A percentile compares a stretch with the other conserved stretches of the same genome.
phyloP scores from a whole-genome alignment of 2,113 vertebrate species.

The Dasyprocta punctata region DNA sequence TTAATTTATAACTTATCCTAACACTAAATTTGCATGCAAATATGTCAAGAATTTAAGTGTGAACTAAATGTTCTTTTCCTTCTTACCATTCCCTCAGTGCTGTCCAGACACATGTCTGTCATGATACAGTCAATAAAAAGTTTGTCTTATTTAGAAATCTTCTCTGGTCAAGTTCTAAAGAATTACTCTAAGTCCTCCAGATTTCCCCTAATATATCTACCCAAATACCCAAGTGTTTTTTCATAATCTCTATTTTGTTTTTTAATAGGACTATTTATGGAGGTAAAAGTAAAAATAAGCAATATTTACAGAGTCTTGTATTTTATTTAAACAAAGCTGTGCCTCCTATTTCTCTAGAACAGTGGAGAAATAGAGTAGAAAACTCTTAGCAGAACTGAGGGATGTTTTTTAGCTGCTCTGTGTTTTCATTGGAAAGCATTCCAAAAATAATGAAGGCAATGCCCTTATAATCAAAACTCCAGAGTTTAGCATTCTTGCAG shows the following conservation, averaged over 20 bases:
- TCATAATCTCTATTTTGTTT: slow-evolving; percentile 1
- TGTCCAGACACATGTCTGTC: background rate
- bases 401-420: background rate
- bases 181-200: background rate
- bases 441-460: slow-evolving; percentile 21
- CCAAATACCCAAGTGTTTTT: background rate
- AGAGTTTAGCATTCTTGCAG: background rate
- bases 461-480: slow-evolving; percentile 10
- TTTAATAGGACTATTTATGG: background rate
- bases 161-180: background rate
- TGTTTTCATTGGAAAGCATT: slow-evolving; percentile 63
- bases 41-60: background rate
- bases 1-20: background rate
- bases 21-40: background rate
- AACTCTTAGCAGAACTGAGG: slow-evolving; percentile 11
- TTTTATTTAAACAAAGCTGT: slow-evolving; percentile 38
- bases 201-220: background rate
- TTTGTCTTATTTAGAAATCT: background rate
- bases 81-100: background rate
- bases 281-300: slow-evolving; percentile 39
- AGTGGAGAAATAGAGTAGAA: background rate
- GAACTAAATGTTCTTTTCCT: background rate
- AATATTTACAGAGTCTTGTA: slow-evolving; percentile 24
- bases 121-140: background rate
- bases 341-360: background rate